Evolutionary conservation across 2,888 invertebrate genomes (phyloP).

Genomic region (Melipona beecheii): DNA sequence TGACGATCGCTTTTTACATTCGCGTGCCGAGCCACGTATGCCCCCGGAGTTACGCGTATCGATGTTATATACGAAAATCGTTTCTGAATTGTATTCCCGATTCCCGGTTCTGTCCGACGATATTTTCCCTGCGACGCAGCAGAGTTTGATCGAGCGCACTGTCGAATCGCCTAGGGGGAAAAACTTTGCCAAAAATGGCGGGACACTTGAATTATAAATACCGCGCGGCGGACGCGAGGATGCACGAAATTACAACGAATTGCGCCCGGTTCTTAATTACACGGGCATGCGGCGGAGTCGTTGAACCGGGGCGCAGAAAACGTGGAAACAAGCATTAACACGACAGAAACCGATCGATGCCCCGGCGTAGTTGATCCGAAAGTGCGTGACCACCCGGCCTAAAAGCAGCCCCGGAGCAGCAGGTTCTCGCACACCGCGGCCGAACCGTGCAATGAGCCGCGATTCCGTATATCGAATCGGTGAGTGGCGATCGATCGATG

Average conservation of each 20-base stretch:
- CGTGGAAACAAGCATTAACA: conserved; percentile 34
- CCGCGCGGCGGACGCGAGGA: neutral
- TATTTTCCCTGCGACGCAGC: too few relatives aligned
- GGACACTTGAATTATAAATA: conserved; percentile 10
- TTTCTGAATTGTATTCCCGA: too few relatives aligned
- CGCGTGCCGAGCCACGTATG: neutral
- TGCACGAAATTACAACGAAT: conserved; percentile 24
- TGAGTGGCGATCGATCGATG: conserved; percentile 73
- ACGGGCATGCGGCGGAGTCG: neutral
- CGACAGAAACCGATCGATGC: conserved; percentile 60
- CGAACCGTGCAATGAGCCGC: conserved; percentile 47
- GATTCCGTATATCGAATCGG: conserved; percentile 73
- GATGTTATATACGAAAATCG: too few relatives aligned
- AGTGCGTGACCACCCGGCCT: conserved; percentile 61
- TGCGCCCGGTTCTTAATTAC: conserved; percentile 14
- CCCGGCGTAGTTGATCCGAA: conserved; percentile 49
- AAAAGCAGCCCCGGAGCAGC: conserved; percentile 54
- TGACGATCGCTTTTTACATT: neutral
- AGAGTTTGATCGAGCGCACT: too few relatives aligned
- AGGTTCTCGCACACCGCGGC: conserved; percentile 47
- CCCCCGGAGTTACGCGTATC: neutral
- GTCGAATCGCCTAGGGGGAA: neutral
- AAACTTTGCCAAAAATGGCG: neutral
- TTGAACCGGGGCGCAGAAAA: conserved; percentile 11
- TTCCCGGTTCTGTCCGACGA: too few relatives aligned